Evolutionary conservation across 2,113 vertebrate species (phyloP).

Genomic region (Urocolius indicus): DNA sequence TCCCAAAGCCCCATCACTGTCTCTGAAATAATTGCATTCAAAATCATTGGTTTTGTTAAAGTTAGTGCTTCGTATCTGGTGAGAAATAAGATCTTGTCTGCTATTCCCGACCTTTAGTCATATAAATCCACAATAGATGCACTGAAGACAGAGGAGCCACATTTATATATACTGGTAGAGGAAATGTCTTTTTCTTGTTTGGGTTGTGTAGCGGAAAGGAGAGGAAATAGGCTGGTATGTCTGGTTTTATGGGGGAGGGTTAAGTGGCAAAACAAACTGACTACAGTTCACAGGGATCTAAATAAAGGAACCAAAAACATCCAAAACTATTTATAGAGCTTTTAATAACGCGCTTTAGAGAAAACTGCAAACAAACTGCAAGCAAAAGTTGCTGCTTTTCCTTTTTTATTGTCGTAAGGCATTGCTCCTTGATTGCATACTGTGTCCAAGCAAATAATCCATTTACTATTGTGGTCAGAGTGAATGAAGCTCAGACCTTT

Average conservation of each 20-base stretch:
- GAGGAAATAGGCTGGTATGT: constrained; percentile 13
- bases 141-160: neutral
- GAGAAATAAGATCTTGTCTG: neutral
- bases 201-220: neutral
- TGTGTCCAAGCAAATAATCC: constrained; percentile 24
- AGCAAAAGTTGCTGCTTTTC: neutral
- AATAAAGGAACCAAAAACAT: neutral
- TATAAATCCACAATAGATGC: neutral
- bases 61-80: neutral
- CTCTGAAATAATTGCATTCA: neutral
- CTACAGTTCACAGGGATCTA: constrained; percentile 4
- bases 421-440: neutral
- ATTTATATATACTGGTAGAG: neutral
- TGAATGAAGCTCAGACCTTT: constrained; percentile 56
- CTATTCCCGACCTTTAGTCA: neutral
- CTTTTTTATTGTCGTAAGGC: neutral
- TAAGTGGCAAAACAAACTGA: constrained; percentile 15
- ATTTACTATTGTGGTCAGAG: constrained; percentile 6
- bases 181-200: constrained; percentile 39
- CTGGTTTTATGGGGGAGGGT: constrained; percentile 14
- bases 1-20: neutral
- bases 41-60: neutral
- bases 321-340: neutral
- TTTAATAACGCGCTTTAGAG: neutral
- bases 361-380: neutral